Evolutionary conservation across 2,888 invertebrate genomes (phyloP).

Genomic region (Thumatha senex): DNA sequence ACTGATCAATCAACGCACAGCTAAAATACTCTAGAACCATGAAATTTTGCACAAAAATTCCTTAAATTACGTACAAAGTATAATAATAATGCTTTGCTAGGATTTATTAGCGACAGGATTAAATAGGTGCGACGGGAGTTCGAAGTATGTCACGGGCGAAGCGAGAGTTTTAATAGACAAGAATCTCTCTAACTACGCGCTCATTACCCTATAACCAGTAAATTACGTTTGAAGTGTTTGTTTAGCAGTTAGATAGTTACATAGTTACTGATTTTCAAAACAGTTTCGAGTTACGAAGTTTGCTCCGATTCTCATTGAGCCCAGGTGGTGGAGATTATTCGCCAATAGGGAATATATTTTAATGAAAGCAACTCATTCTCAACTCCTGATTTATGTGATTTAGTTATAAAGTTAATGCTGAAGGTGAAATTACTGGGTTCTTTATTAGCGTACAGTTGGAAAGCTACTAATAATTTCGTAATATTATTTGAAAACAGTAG

Average conservation of each 20-base stretch:
- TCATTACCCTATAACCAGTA: constrained; percentile 37
- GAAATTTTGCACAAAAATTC: no score
- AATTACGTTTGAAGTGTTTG: constrained; percentile 54
- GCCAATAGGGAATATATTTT: constrained; percentile 15
- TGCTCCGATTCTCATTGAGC: constrained; percentile 18
- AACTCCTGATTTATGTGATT: constrained; percentile 18
- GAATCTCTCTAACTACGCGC: constrained; percentile 26
- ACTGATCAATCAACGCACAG: no score
- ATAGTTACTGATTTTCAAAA: constrained; percentile 48
- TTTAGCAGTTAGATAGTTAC: constrained; percentile 50
- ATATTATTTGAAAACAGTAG: no score
- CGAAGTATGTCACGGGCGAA: no score
- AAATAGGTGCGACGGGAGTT: no score
- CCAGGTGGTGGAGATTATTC: constrained; percentile 27
- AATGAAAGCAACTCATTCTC: constrained; percentile 21
- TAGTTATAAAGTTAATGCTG: constrained; percentile 5
- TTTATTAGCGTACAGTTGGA: neutral
- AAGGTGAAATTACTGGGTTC: neutral
- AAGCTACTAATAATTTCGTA: neutral
- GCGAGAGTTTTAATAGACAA: constrained; percentile 7
- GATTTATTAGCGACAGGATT: no score
- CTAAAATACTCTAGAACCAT: no score
- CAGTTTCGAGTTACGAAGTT: constrained; percentile 37
- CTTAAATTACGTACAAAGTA: no score
- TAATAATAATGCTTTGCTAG: no score